A percentile compares a stretch with the other conserved stretches of the same genome.
Conservation (phyloP, 2,113 vertebrate species). For the Neogale vison region DNA sequence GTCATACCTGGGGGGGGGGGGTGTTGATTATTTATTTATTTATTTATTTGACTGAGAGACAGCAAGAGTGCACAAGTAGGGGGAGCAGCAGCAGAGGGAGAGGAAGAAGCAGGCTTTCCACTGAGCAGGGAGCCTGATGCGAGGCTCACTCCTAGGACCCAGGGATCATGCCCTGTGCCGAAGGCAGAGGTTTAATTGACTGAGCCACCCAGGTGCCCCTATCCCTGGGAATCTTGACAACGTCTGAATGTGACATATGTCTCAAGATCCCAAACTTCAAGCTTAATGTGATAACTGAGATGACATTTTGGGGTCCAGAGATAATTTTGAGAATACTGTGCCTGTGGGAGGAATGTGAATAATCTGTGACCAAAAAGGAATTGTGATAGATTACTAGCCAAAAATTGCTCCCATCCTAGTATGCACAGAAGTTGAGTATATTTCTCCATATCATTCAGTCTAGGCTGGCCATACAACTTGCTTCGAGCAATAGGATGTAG, state of each 20-base stretch:
- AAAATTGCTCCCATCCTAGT: neutral
- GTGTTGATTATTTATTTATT: too few species aligned
- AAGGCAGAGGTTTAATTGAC: too few species aligned
- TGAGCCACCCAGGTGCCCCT: too few species aligned
- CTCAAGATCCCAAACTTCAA: neutral
- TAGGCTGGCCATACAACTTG: neutral
- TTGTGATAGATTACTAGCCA: neutral
- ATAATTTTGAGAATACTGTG: neutral
- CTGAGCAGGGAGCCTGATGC: too few species aligned
- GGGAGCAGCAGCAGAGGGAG: too few species aligned
- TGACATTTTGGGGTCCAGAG: neutral
- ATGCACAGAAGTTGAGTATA: neutral
- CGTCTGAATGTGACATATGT: neutral
- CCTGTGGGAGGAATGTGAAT: neutral
- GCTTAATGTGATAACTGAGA: neutral
- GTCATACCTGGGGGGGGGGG: neutral
- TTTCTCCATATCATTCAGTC: neutral
- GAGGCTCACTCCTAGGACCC: too few species aligned
- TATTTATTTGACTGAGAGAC: too few species aligned
- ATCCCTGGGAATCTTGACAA: neutral
- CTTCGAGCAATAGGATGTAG: neutral
- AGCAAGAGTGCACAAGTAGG: too few species aligned
- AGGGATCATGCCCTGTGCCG: too few species aligned
- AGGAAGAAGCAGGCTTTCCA: too few species aligned
- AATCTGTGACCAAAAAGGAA: neutral